Conservation (phyloP, 2,888 invertebrate genomes). For the Hyposoter dolosus region DNA sequence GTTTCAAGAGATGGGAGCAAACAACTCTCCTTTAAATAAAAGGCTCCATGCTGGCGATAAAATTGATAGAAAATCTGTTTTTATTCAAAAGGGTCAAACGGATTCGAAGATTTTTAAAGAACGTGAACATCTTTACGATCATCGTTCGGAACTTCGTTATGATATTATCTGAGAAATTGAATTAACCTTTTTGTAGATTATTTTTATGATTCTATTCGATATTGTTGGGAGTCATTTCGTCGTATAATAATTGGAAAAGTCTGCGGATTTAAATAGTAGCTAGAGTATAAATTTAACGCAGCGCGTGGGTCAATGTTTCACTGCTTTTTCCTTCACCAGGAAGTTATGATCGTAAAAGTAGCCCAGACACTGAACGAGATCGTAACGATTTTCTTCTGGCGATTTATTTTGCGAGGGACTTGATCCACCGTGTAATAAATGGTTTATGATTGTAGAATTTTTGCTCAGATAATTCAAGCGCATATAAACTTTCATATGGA, state of each 20-base stretch:
- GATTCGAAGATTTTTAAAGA: not conserved
- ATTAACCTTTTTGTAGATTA: not conserved
- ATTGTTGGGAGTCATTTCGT: not conserved
- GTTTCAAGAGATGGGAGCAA: conserved; percentile 42
- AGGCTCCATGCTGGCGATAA: not conserved
- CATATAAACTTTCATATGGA: not conserved
- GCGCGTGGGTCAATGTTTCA: not conserved
- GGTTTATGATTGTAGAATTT: conserved; percentile 36
- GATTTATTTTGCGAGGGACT: conserved; percentile 21
- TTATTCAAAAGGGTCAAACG: not conserved
- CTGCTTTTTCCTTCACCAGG: conserved; percentile 6
- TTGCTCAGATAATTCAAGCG: conserved; percentile 16
- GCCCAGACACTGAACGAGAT: conserved; percentile 19
- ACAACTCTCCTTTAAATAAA: not conserved
- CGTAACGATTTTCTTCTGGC: conserved; percentile 35
- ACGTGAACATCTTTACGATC: not conserved
- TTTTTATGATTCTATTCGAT: not conserved
- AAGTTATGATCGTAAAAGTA: conserved; percentile 31
- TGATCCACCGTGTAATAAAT: conserved; percentile 35
- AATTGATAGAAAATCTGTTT: not conserved
- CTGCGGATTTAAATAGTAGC: not conserved
- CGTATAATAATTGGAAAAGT: not conserved
- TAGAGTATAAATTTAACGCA: not conserved
- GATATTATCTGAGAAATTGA: not conserved
- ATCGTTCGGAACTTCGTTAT: not conserved